A percentile compares a stretch with the other conserved stretches of the same genome.
Conservation (phyloP, 2,797 vertebrate species). For the Halcyon chelicuti region DNA sequence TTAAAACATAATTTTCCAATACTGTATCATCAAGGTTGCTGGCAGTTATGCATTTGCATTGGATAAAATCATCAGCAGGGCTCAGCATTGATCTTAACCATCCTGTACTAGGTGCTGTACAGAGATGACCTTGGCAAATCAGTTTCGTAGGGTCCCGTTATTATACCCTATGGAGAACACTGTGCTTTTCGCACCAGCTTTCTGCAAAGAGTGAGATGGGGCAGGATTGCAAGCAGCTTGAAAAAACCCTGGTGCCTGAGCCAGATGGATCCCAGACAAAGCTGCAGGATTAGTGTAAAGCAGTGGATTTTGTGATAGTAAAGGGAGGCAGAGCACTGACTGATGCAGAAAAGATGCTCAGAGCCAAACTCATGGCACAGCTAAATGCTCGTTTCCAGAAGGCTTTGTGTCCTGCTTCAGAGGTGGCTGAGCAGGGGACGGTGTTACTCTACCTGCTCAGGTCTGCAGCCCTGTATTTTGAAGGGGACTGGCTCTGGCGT, state of each 20-base stretch:
- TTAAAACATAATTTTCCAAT: not conserved
- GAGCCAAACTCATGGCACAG: not conserved
- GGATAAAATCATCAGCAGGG: not conserved
- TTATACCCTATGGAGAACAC: not conserved
- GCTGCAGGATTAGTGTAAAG: not conserved
- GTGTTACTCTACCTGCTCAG: fast-evolving
- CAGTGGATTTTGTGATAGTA: not conserved
- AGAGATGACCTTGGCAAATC: not conserved
- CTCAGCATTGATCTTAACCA: not conserved
- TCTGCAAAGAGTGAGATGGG: not conserved
- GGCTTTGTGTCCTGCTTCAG: not conserved
- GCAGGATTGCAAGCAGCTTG: not conserved
- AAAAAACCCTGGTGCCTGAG: not conserved
- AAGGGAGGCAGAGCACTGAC: not conserved
- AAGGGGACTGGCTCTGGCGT: not conserved
- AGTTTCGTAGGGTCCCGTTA: not conserved
- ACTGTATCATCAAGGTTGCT: not conserved
- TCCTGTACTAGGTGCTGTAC: not conserved
- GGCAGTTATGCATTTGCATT: not conserved
- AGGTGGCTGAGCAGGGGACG: no score
- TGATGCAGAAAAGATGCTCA: not conserved
- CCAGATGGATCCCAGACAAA: not conserved
- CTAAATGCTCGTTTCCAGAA: not conserved
- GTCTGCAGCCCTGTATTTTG: not conserved
- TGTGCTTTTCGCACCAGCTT: not conserved